Conservation (phyloP, 2,888 invertebrate genomes). For the Apoderus coryli region DNA sequence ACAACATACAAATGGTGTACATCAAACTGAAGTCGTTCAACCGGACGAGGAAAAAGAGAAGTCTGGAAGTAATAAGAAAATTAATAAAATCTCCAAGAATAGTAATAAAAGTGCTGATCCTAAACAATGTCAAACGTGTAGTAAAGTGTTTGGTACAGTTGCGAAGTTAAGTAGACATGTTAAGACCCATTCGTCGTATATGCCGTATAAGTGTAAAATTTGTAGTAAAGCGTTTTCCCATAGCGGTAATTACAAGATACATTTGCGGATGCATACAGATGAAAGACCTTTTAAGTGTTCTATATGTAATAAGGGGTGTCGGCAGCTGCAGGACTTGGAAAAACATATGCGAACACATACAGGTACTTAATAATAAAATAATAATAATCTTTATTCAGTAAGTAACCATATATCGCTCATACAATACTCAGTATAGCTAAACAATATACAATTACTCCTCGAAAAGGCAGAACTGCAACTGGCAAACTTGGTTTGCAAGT, state of each 20-base stretch:
- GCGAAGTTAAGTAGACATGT: conserved; percentile 32
- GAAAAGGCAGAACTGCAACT: background rate
- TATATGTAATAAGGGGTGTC: conserved; percentile 33
- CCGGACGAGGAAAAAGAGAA: too few relatives aligned
- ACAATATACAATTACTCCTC: background rate
- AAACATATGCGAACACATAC: conserved; percentile 36
- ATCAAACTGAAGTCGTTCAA: too few relatives aligned
- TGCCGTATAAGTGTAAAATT: conserved; percentile 32
- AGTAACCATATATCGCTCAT: conserved; percentile 11
- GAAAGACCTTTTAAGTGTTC: conserved; percentile 33
- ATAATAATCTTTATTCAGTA: conserved; percentile 7
- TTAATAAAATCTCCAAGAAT: too few relatives aligned
- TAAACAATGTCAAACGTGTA: conserved; percentile 30
- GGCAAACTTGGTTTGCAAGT: background rate
- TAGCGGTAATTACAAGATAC: conserved; percentile 34
- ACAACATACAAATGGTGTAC: conserved; percentile 14
- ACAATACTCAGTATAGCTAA: background rate
- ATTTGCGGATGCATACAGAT: conserved; percentile 31
- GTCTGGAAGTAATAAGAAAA: too few relatives aligned
- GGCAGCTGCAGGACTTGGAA: conserved; percentile 34
- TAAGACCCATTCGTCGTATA: conserved; percentile 32
- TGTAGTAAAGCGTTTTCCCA: conserved; percentile 34
- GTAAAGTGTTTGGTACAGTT: conserved; percentile 29
- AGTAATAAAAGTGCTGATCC: too few relatives aligned
- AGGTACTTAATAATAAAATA: conserved; percentile 21